Evolutionary conservation across 2,113 vertebrate species (phyloP), one percentile per base, ranked within the genome.

Genomic region (Lepus americanus): DNA sequence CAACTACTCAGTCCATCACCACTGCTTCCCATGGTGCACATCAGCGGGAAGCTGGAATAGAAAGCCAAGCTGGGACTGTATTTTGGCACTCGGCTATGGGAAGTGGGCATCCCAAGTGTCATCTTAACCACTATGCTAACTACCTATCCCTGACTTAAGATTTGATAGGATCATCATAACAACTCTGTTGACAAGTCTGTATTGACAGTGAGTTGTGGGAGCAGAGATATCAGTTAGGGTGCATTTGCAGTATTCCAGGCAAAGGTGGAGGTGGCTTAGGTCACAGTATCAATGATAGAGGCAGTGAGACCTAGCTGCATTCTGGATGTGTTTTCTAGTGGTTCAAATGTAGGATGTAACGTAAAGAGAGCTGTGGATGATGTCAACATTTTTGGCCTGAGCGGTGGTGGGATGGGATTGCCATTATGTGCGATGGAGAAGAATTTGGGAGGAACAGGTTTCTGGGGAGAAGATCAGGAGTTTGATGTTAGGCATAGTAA

Each of bases 401-500:
- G 31, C 53, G 49, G 27, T 44, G 1, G 59, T 64, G 87, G 61
- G 67, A 25, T 76, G 25, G 25, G 87, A 39, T 76, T 92, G 23
- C 63, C 20, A 9, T 61, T 87, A 92, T 78, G 20, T 90, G n/a
- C 74, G 49, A 33, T 85, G 33, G 69, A 27, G 25, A 82, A 89
- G 33, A 73, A 55, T 80, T 80, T 76, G 31, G 23, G 61, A 95
- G 61, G 29, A 92, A 16, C 29, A 82, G n/a, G 29, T 83, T 92
- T 95, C 14, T 11, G 27, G 51, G 6, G 8, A 1, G 11, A 33
- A 63, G 69, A 87, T 84, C n/a, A 90, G 23, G n/a, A 86, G 9
- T 88, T 90, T 95, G 73, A 53, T 92, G 87, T 90, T 77, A 17
- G 53, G 49, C 10, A 63, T 72, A 84, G 7, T 66, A 81, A 83